These are phyloP conservation scores for Podocnemis expansa DNA, from an alignment of 2,113 vertebrate species.

Conservation along the genomic window DNA sequence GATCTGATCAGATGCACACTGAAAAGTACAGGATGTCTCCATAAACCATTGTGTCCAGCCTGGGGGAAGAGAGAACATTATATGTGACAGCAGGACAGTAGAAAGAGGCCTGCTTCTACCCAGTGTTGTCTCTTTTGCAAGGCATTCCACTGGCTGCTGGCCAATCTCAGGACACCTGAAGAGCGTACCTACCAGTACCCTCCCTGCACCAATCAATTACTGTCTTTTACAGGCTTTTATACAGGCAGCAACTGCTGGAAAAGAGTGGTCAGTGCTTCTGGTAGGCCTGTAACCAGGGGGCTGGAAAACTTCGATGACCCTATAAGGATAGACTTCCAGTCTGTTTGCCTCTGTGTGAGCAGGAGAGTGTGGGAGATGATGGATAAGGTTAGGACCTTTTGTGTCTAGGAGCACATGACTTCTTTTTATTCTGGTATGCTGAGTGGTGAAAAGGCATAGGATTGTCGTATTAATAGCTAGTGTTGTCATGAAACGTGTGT, in stretches of 20 bases:
- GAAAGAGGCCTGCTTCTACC: background rate
- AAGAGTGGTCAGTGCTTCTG: background rate
- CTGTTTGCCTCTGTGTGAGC: background rate
- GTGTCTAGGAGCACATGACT: background rate
- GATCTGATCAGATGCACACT: background rate
- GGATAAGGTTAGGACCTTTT: background rate
- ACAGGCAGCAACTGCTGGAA: background rate
- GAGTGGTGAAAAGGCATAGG: background rate
- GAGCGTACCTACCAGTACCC: background rate
- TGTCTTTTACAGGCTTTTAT: background rate
- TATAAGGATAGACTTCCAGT: background rate
- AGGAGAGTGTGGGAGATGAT: background rate
- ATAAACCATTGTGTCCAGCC: background rate
- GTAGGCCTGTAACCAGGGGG: background rate
- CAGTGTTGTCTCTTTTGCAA: background rate
- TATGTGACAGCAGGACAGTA: background rate
- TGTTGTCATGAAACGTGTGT: constrained; percentile 50
- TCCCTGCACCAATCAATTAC: background rate
- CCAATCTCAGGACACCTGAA: background rate
- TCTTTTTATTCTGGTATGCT: background rate
- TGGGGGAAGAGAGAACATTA: background rate
- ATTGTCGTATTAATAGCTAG: constrained; percentile 50
- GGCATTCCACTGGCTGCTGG: background rate
- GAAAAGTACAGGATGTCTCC: background rate
- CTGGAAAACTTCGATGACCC: background rate